Percentiles rank a stretch among this genome's conserved stretches.
phyloP scores from a whole-genome alignment of 37 sponge, comb jelly and placozoan species.

The Cliona cf. orientalis region DNA sequence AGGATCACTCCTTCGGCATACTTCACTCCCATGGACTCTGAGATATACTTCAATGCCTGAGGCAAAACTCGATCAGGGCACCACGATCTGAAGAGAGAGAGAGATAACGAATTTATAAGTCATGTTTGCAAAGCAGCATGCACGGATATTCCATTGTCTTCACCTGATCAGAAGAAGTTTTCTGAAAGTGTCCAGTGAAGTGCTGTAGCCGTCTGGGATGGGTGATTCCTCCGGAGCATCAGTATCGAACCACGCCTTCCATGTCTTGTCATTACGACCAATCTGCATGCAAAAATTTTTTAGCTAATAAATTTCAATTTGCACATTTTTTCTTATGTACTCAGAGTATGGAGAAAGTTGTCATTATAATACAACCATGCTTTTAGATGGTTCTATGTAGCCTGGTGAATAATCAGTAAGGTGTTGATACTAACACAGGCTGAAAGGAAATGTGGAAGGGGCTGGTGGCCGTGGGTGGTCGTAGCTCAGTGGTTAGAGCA shows the following conservation, averaged over 20 bases:
- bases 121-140: not conserved
- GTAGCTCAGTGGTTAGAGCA: no score
- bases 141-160: no score
- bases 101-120: slow-evolving; percentile 2
- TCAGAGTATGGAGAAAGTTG: not conserved
- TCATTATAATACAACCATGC: no score
- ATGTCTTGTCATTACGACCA: slow-evolving; percentile 93
- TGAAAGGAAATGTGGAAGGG: no score
- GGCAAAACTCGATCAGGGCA: slow-evolving; percentile 96
- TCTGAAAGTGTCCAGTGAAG: slow-evolving; percentile 93
- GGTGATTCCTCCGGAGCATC: slow-evolving; percentile 95
- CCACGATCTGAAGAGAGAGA: no score
- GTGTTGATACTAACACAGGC: no score
- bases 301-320: no score
- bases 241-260: slow-evolving; percentile 98
- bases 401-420: no score
- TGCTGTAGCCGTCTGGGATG: slow-evolving; percentile 95
- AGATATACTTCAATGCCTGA: slow-evolving; percentile 95
- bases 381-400: not conserved
- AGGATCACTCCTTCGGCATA: slow-evolving; percentile 99
- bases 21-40: slow-evolving; percentile 90
- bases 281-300: slow-evolving; percentile 43
- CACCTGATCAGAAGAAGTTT: slow-evolving; percentile 92
- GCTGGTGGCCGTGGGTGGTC: no score
- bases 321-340: no score